These are phyloP conservation scores for Deroplatys truncata DNA, from an alignment of 2,888 invertebrate species.

Conservation along the genomic window DNA sequence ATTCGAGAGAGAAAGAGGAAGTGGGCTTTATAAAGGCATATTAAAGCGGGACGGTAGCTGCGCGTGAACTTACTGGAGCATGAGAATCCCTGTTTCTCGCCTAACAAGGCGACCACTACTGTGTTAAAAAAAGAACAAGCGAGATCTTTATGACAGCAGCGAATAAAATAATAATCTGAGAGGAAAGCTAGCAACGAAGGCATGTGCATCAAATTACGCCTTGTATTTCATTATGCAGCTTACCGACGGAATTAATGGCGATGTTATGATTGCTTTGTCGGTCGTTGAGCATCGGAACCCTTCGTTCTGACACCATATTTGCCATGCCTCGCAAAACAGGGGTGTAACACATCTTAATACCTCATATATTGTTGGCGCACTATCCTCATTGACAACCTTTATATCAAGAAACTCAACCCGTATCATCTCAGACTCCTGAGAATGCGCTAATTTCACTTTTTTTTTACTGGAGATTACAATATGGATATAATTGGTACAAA, in stretches of 20 bases:
- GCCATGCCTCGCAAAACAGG: background rate
- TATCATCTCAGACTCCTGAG: no score
- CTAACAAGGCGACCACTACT: background rate
- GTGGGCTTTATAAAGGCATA: background rate
- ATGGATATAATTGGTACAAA: no score
- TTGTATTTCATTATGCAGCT: constrained; percentile 17
- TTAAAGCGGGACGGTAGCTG: background rate
- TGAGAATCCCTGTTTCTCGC: background rate
- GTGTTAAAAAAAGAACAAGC: background rate
- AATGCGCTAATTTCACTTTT: no score
- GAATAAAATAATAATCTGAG: background rate
- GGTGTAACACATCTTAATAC: background rate
- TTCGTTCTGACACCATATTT: background rate
- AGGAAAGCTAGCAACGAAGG: background rate
- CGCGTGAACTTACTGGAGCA: background rate
- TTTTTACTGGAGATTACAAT: no score
- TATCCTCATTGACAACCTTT: no score
- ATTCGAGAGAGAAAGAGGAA: no score
- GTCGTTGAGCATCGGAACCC: background rate
- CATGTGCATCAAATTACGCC: constrained; percentile 12
- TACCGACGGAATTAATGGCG: constrained; percentile 11
- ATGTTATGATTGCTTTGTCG: constrained; percentile 4
- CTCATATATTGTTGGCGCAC: no score
- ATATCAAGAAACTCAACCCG: no score
- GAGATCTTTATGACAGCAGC: background rate